Conservation (phyloP, 2,113 vertebrate species). For the Penelope pileata region DNA sequence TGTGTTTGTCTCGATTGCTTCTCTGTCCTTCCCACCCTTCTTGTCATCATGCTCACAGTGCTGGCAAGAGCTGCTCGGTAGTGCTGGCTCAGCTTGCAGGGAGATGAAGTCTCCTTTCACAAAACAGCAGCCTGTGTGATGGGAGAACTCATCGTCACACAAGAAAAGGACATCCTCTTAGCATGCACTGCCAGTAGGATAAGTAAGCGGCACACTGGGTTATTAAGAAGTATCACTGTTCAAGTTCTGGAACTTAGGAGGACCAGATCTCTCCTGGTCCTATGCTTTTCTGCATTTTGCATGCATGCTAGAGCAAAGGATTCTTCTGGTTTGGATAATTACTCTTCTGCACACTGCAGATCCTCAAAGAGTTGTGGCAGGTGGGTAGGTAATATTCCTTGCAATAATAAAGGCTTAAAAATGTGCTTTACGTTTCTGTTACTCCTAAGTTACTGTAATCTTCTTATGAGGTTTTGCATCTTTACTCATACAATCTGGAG, state of each 20-base stretch:
- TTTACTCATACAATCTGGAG: background rate
- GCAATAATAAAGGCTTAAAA: background rate
- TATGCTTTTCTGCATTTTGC: background rate
- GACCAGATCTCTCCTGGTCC: background rate
- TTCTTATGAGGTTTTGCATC: background rate
- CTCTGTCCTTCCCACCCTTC: background rate
- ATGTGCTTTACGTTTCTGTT: rapidly evolving
- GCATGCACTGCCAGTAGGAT: background rate
- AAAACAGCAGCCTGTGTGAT: background rate
- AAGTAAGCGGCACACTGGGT: background rate
- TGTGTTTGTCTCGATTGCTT: background rate
- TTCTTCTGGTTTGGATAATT: background rate
- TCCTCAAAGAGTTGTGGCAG: background rate
- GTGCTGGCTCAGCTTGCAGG: background rate
- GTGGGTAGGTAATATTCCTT: background rate
- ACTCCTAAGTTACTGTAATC: background rate
- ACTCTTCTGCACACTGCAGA: background rate
- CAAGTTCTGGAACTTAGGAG: background rate
- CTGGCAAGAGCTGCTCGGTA: background rate
- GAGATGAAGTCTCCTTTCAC: background rate
- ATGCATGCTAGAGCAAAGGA: background rate
- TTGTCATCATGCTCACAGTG: rapidly evolving
- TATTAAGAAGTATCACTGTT: background rate
- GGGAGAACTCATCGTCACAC: background rate
- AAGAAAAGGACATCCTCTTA: background rate